Percentiles rank a stretch among this genome's conserved stretches.
Evolutionary conservation across 2,113 vertebrate species (phyloP).

Genomic region (Neodon shergylaensis): DNA sequence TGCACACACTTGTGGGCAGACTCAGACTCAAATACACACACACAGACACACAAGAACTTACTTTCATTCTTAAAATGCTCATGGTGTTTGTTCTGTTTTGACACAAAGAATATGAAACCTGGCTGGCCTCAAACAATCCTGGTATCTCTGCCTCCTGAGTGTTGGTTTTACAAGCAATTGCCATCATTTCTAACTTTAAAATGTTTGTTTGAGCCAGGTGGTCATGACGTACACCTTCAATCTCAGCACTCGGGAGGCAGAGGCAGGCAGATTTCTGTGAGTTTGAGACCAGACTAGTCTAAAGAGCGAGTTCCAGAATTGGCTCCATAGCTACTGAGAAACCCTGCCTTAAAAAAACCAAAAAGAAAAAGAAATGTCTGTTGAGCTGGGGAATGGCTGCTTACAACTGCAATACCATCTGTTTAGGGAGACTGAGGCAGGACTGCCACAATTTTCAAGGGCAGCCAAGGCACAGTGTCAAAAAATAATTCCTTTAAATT

Average conservation of each 20-base stretch:
- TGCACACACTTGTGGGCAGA: too few species aligned
- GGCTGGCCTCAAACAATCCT: neutral
- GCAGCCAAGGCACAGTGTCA: neutral
- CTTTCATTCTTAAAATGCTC: neutral
- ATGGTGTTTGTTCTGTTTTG: neutral
- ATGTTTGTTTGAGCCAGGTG: neutral
- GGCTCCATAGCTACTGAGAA: too few species aligned
- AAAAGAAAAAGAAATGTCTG: neutral
- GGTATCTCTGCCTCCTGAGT: neutral
- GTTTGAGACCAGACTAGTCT: too few species aligned
- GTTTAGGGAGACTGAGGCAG: neutral
- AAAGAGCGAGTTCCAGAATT: too few species aligned
- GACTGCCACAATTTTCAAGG: neutral
- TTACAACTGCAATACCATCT: neutral
- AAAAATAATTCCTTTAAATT: neutral
- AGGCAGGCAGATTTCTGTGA: too few species aligned
- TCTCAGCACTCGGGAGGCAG: too few species aligned
- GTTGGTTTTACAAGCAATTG: neutral
- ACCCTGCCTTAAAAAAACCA: too few species aligned
- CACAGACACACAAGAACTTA: neutral
- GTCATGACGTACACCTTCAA: too few species aligned
- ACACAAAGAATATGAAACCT: neutral
- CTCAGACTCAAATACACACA: too few species aligned
- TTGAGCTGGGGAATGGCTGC: neutral
- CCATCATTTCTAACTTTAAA: neutral